Evolutionary conservation across 1,140 invertebrate species (phyloP).

Genomic region (Leptinotarsa undecemlineata): DNA sequence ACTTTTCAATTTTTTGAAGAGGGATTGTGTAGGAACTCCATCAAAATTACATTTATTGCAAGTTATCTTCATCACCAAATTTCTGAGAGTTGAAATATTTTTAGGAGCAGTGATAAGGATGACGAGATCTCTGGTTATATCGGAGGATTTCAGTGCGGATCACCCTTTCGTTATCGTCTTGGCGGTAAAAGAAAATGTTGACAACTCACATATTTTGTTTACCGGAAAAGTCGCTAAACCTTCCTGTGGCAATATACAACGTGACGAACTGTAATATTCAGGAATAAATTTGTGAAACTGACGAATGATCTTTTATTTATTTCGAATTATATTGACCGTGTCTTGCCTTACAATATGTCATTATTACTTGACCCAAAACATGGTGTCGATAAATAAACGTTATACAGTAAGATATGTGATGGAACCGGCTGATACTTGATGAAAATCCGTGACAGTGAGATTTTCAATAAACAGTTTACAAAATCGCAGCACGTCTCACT

Average conservation of each 20-base stretch:
- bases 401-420: neutral
- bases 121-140: constrained; percentile 1
- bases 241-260: neutral
- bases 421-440: too few species aligned
- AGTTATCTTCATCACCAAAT: too few species aligned
- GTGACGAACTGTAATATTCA: constrained; percentile 9
- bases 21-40: too few species aligned
- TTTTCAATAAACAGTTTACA: too few species aligned
- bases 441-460: too few species aligned
- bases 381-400: neutral
- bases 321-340: neutral
- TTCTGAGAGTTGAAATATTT: neutral
- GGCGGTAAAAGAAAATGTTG: neutral
- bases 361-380: neutral
- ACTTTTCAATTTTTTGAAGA: too few species aligned
- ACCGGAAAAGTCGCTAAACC: constrained; percentile 24
- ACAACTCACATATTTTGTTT: constrained; percentile 20
- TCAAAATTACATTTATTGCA: too few species aligned
- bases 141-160: constrained; percentile 24
- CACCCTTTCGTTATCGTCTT: constrained; percentile 32
- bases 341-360: neutral
- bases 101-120: constrained; percentile 8
- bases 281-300: neutral
- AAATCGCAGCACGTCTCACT: too few species aligned
- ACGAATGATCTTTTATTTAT: neutral